Conservation (phyloP, 1,140 invertebrate genomes). For the Eumaeus atala region DNA sequence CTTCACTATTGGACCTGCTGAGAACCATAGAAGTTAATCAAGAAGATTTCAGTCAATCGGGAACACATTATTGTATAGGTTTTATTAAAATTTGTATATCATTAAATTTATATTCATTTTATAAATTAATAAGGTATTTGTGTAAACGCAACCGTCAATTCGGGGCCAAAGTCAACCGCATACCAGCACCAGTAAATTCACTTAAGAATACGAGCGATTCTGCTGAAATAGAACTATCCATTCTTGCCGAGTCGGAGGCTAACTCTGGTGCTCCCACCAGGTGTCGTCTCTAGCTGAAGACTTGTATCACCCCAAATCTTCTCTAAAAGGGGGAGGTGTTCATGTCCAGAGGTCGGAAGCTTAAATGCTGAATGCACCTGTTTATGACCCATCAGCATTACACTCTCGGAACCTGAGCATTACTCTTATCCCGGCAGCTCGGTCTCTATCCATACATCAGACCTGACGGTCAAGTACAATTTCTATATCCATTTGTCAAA, state of each 20-base stretch:
- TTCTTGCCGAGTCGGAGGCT: background rate
- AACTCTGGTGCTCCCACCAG: conserved; percentile 6
- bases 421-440: too few species aligned
- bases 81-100: background rate
- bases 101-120: background rate
- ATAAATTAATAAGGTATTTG: background rate
- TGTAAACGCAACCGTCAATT: conserved; percentile 1
- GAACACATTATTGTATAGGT: background rate
- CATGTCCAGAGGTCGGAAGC: background rate
- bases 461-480: too few species aligned
- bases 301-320: background rate
- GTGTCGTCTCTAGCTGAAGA: background rate
- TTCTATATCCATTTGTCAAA: too few species aligned
- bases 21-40: background rate
- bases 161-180: background rate
- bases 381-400: background rate
- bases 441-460: too few species aligned
- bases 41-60: conserved; percentile 1
- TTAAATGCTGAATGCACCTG: background rate
- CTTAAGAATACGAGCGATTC: background rate
- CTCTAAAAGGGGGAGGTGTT: conserved; percentile 6
- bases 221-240: background rate
- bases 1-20: conserved; percentile 1
- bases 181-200: background rate
- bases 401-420: too few species aligned